A percentile compares a stretch with the other conserved stretches of the same genome.
These are phyloP conservation scores for Protaetia brevitarsis DNA, from an alignment of 1,140 invertebrate genomes.

Conservation along the genomic window DNA sequence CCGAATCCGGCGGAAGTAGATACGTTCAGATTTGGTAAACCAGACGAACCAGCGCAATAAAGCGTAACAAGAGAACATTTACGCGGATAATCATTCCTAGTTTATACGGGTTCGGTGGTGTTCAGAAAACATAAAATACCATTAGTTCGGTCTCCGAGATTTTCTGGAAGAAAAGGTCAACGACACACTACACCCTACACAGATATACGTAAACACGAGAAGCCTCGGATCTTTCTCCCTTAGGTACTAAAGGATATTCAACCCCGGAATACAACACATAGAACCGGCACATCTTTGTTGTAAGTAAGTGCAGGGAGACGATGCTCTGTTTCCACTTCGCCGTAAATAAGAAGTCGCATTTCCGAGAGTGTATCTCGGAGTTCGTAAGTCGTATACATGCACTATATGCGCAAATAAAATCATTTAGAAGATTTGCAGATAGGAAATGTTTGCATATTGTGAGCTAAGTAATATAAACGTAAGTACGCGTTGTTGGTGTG, in stretches of 20 bases:
- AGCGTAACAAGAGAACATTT: conserved; percentile 11
- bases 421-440: no score
- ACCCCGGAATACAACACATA: neutral
- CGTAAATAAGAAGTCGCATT: no score
- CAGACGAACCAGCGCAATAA: conserved; percentile 5
- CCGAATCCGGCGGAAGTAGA: neutral
- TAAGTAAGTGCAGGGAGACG: no score
- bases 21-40: conserved; percentile 6
- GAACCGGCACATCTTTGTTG: no score
- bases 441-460: no score
- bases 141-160: neutral
- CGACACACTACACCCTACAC: neutral
- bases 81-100: neutral
- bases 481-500: neutral
- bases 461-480: neutral
- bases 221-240: neutral
- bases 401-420: no score
- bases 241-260: neutral
- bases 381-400: no score
- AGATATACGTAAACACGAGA: neutral
- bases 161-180: conserved; percentile 5
- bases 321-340: no score
- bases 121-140: conserved; percentile 7
- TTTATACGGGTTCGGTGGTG: conserved; percentile 5
- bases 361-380: no score